Evolutionary conservation across 2,797 vertebrate species (phyloP), one percentile per base, ranked within the genome.

Genomic region (Labroides dimidiatus): DNA sequence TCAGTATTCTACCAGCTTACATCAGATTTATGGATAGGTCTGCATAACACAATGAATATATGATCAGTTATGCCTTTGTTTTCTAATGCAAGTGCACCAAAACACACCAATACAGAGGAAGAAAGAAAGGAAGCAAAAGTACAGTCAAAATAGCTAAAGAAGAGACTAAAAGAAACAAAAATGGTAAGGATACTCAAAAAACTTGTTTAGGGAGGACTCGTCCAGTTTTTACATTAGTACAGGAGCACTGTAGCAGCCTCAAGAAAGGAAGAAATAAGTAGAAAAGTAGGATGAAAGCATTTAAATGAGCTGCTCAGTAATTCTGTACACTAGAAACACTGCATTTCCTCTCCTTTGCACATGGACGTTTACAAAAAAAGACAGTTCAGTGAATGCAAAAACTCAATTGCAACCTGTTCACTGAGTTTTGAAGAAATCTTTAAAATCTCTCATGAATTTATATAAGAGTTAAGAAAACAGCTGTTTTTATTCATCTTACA

Each of bases 181-280:
- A 43, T 30, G 0, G 24, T 33, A 15, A 27, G 1, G 14, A 42
- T 54, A 57, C 69, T 33, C n/a, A 24, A 53, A 57, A 59, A 52
- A 4, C 11, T 48, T 60, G 20, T 47, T 58, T 17, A 20, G 33
- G 64, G 43, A 69, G 43, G 30, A 56, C 60, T 30, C 44, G 65
- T 72, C 64, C 30, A 57, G 20, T 52, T 33, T 39, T 27, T 49
- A 53, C 50, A 62, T 36, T 2, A 63, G 20, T 13, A 52, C 17
- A 36, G 21, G n/a, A 69, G 30, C 56, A 63, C 49, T 60, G 54
- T n/a, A 50, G 57, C 51, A 39, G 16, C 19, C 48, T 52, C n/a
- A 15, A 54, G 9, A 61, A n/a, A 69, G 43, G 41, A 41, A 60
- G 36, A 56, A 72, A 78, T 57, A 59, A 55, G 72, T 64, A 76